These are phyloP conservation scores for Drosophila anomelani DNA, from an alignment of 2,888 invertebrate species.

Conservation along the genomic window DNA sequence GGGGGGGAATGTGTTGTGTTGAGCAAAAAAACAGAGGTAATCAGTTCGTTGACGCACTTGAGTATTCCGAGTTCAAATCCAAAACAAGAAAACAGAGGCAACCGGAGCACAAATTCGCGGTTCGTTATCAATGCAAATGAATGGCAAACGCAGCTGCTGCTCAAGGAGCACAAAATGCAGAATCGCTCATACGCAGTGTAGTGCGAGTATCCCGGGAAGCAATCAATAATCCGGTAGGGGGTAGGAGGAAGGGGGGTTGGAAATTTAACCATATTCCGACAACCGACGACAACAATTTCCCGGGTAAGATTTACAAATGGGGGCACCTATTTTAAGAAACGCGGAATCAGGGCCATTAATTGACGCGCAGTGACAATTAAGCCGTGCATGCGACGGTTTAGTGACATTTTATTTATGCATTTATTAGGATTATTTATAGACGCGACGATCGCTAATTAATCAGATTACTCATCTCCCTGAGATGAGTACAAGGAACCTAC, in stretches of 20 bases:
- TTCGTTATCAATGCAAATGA: constrained; percentile 33
- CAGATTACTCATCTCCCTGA: constrained; percentile 11
- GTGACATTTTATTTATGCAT: constrained; percentile 34
- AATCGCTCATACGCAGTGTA: constrained; percentile 21
- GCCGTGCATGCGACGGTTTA: constrained; percentile 21
- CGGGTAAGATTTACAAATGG: constrained; percentile 4
- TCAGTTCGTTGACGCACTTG: constrained; percentile 35
- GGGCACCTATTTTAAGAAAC: constrained; percentile 11
- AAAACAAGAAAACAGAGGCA: neutral
- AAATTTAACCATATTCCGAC: constrained; percentile 11
- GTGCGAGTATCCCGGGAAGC: neutral
- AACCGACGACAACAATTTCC: neutral
- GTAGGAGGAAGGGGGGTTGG: neutral
- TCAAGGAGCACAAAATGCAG: too few relatives aligned
- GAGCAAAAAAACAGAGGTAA: constrained; percentile 30
- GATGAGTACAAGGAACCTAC: neutral
- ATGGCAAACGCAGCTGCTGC: constrained; percentile 4
- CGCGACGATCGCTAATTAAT: constrained; percentile 10
- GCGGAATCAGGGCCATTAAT: constrained; percentile 26
- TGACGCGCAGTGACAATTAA: constrained; percentile 35
- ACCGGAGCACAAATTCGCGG: neutral
- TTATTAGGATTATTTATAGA: constrained; percentile 38
- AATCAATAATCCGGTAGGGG: constrained; percentile 10
- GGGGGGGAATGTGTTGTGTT: constrained; percentile 10
- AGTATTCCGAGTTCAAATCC: constrained; percentile 7